phyloP scores from a whole-genome alignment of 2,888 invertebrate species.

The Cabera pusaria region DNA sequence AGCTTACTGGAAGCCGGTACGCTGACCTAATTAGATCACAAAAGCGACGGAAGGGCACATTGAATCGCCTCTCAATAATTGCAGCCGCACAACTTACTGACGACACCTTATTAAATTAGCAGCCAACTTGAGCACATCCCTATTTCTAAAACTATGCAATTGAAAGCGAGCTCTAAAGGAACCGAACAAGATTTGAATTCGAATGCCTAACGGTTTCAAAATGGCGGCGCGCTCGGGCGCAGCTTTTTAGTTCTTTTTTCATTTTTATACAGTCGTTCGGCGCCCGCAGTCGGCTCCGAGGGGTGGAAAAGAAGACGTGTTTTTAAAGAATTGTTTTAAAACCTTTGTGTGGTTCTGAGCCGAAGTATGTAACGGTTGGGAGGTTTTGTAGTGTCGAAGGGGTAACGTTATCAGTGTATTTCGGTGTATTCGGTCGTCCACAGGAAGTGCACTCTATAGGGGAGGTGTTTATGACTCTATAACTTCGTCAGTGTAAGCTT shows the following conservation, averaged over 20 bases:
- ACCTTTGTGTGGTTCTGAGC: conserved; percentile 21
- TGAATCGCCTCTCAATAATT: conserved; percentile 24
- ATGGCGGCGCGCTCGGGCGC: conserved; percentile 59
- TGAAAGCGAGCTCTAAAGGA: conserved; percentile 29
- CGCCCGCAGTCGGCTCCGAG: conserved; percentile 52
- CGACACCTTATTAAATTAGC: conserved; percentile 34
- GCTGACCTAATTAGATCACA: conserved; percentile 22
- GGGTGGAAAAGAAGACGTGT: conserved; percentile 48
- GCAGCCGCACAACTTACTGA: conserved; percentile 28
- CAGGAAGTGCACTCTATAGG: conserved; percentile 30
- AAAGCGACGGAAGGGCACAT: conserved; percentile 26
- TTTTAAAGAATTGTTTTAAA: conserved; percentile 19
- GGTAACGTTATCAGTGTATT: conserved; percentile 21
- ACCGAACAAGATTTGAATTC: conserved; percentile 37
- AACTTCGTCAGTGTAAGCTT: conserved; percentile 2
- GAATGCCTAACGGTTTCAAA: conserved; percentile 45
- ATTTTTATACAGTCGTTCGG: conserved; percentile 60
- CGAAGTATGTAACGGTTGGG: conserved; percentile 18
- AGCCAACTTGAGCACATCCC: conserved; percentile 22
- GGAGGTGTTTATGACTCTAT: conserved; percentile 3
- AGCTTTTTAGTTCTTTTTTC: conserved; percentile 64
- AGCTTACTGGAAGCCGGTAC: background rate
- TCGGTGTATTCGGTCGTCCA: conserved; percentile 30
- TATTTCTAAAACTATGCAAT: conserved; percentile 17
- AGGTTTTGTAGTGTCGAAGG: conserved; percentile 11